Base-by-base conservation (phyloP, 2,888 invertebrate species). In the Acleris cristana region DNA sequence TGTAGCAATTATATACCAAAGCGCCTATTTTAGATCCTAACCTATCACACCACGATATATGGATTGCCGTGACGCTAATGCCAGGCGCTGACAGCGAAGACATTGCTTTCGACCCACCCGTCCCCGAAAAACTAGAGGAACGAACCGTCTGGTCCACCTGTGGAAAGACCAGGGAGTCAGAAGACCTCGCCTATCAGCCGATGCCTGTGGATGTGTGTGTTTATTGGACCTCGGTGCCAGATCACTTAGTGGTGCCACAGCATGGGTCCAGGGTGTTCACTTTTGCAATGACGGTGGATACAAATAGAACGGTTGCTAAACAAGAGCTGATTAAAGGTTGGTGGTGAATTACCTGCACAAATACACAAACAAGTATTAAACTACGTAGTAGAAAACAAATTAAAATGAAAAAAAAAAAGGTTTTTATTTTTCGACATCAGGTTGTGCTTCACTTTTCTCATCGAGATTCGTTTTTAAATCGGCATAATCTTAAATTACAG, bases 271-370 rank as follows among this genome's bases (percentile, higher is more conserved):
- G 86, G 55, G 86, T 90, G 0, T 90, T 93, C 73, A 93, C 94
- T 0, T 92, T 94, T 71, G 86, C 92, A 1, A 92, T 94, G 88
- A 92, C 94, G 0, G 92, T 88, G 3, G 95, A 94, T 76, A 89
- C 88, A 44, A 86, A 91, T 54, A 87, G 85, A 62, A 89, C 86
- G 2, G 82, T 94, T 0, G 94, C 94, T 0, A 86, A 82, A 65
- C 70, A 82, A 19, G 92, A 92, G 69, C 72, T 92, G 34, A 72
- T 87, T 45, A 86, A 87, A 88, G 90, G 92, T 92, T 74, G 64
- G 70, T 60, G 8, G 34, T 19, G 30, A 34, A 58, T 40, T 34
- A 48, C 7, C 44, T 19, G 10, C 3, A 49, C 18, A 19, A 7
- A 34, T n/a, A 34, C 4, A 16, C 0, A 26, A 6, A 26, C 6